A percentile compares a stretch with the other conserved stretches of the same genome.
Conservation (phyloP, 2,797 vertebrate species). For the Gymnopithys bicolor region DNA sequence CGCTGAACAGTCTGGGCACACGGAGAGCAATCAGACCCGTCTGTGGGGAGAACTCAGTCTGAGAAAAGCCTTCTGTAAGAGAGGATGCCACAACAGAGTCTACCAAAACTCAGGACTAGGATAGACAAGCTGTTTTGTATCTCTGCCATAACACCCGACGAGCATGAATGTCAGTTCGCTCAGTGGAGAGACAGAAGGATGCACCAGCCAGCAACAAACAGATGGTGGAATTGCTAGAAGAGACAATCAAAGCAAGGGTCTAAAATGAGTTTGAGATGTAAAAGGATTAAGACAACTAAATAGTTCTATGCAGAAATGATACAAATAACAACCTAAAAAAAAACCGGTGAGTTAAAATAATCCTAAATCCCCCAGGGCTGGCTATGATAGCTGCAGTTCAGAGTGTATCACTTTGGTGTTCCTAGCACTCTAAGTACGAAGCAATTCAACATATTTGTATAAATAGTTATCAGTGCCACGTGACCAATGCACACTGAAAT, state of each 20-base stretch:
- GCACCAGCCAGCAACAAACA: conserved; percentile 24
- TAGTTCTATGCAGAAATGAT: neutral
- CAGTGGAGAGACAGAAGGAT: neutral
- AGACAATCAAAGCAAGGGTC: neutral
- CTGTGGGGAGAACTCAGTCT: neutral
- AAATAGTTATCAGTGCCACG: neutral
- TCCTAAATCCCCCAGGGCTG: neutral
- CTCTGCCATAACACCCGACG: neutral
- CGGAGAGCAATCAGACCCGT: neutral
- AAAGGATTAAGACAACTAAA: neutral
- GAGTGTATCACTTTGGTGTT: neutral
- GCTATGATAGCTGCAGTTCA: neutral
- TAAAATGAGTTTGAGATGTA: neutral
- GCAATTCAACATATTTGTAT: neutral
- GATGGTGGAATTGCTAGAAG: conserved; percentile 3
- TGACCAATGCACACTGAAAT: neutral
- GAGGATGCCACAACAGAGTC: neutral
- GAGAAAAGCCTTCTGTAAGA: neutral
- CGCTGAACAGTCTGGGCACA: neutral
- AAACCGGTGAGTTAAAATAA: neutral
- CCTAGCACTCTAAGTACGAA: neutral
- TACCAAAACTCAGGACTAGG: neutral
- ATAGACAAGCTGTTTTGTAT: neutral
- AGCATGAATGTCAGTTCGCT: neutral
- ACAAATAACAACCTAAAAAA: neutral